A percentile compares a stretch with the other conserved stretches of the same genome.
Conservation (phyloP, 2,113 vertebrate genomes). For the Leuciscus idus region DNA sequence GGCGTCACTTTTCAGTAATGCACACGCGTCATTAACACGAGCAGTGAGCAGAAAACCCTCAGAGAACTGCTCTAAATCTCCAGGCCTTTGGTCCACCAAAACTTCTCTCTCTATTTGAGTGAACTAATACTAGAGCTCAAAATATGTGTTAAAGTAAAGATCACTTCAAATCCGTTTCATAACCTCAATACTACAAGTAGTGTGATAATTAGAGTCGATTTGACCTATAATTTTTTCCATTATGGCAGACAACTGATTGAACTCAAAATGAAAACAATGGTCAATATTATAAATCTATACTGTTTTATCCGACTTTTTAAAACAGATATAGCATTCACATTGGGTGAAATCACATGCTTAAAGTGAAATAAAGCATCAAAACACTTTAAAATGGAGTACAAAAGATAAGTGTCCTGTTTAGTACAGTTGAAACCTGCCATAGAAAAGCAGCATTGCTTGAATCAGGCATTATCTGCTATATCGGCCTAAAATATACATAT, state of each 20-base stretch:
- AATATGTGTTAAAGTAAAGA: neutral
- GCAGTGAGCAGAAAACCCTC: conserved; percentile 29
- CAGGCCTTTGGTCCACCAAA: neutral
- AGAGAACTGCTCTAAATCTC: conserved; percentile 46
- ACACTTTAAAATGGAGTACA: neutral
- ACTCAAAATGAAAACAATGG: neutral
- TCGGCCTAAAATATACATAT: neutral
- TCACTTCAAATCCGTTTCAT: neutral
- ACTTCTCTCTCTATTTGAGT: conserved; percentile 20
- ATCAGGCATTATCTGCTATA: neutral
- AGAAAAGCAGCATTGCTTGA: neutral
- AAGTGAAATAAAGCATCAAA: neutral
- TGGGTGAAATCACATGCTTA: neutral
- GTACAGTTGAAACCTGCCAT: neutral
- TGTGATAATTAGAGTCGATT: neutral
- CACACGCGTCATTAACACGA: conserved; percentile 47
- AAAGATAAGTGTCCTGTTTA: neutral
- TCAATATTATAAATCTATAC: neutral
- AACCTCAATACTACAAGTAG: neutral
- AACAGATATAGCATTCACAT: neutral
- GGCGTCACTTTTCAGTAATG: conserved; percentile 44
- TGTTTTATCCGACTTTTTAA: neutral
- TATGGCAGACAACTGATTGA: neutral
- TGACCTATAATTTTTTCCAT: neutral
- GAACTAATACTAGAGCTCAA: neutral